Evolutionary conservation across 2,113 vertebrate species (phyloP).

Genomic region (Dendrocopos noguchii): DNA sequence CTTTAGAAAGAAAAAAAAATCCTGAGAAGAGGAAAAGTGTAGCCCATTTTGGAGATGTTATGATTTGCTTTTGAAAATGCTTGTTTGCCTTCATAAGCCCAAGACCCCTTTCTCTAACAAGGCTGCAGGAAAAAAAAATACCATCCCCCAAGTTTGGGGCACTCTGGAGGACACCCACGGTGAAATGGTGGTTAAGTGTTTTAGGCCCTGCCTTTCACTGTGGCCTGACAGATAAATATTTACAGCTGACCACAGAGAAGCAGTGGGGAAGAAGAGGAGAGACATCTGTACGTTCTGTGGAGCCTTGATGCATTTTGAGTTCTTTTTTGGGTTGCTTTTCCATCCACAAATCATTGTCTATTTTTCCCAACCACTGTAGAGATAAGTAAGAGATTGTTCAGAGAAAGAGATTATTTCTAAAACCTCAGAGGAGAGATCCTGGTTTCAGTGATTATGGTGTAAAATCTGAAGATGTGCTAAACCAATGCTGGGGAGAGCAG

Average conservation of each 20-base stretch:
- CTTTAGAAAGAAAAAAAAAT: background rate
- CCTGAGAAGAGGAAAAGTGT: no score
- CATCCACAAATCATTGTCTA: slow-evolving; percentile 4
- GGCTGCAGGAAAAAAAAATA: background rate
- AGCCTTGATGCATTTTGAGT: slow-evolving; percentile 27
- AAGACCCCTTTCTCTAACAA: background rate
- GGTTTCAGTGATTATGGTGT: background rate
- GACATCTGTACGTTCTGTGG: slow-evolving; percentile 67
- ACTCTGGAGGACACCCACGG: slow-evolving; percentile 55
- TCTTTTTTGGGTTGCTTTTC: slow-evolving; percentile 12
- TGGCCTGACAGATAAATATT: slow-evolving; percentile 71
- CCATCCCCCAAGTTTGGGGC: background rate
- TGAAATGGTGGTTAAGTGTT: slow-evolving; percentile 68
- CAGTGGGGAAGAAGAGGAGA: slow-evolving; percentile 2
- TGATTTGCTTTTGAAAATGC: background rate
- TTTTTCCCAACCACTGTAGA: background rate
- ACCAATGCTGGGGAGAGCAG: background rate
- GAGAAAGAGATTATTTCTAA: background rate
- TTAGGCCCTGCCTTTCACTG: slow-evolving; percentile 59
- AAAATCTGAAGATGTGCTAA: slow-evolving; percentile 24
- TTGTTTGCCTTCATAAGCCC: background rate
- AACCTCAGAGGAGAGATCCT: background rate
- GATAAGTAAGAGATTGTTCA: background rate
- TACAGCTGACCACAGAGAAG: slow-evolving; percentile 65
- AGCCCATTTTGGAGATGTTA: background rate